A percentile compares a stretch with the other conserved stretches of the same genome.
phyloP scores from a whole-genome alignment of 1,140 invertebrate species.

The Heliconius nattereri region DNA sequence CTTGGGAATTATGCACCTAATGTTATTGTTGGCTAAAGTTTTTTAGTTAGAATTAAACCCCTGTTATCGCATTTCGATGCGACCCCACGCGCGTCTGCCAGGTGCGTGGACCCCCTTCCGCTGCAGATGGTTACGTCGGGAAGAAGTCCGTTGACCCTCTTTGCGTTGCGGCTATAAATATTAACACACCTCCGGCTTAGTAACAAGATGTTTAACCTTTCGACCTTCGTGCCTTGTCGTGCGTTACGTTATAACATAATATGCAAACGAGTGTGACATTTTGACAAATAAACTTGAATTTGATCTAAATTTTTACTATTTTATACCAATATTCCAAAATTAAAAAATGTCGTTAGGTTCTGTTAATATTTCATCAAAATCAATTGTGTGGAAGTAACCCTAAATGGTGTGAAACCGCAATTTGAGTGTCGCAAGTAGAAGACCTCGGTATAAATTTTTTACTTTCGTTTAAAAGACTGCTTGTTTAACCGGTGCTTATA shows the following conservation, averaged over 20 bases:
- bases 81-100: constrained; percentile 68
- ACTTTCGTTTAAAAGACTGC: neutral
- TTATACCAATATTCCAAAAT: neutral
- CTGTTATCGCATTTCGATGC: constrained; percentile 52
- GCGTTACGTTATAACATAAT: neutral
- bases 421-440: constrained; percentile 5
- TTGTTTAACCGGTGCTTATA: constrained; percentile 6
- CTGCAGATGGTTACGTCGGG: constrained; percentile 59
- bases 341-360: neutral
- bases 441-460: neutral
- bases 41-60: constrained; percentile 26
- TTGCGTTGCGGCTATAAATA: constrained; percentile 35
- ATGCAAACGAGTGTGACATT: neutral
- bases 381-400: constrained; percentile 7
- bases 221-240: constrained; percentile 4
- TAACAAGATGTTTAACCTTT: constrained; percentile 35
- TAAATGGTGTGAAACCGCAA: neutral
- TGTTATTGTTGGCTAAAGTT: neutral
- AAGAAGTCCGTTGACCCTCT: constrained; percentile 50
- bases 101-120: constrained; percentile 63
- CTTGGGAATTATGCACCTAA: neutral
- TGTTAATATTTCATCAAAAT: constrained; percentile 39
- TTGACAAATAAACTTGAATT: neutral
- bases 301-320: neutral
- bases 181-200: constrained; percentile 29